Evolutionary conservation across 2,113 vertebrate genomes (phyloP), one percentile per base, ranked within the genome.

Genomic region (Pyxicephalus adspersus): DNA sequence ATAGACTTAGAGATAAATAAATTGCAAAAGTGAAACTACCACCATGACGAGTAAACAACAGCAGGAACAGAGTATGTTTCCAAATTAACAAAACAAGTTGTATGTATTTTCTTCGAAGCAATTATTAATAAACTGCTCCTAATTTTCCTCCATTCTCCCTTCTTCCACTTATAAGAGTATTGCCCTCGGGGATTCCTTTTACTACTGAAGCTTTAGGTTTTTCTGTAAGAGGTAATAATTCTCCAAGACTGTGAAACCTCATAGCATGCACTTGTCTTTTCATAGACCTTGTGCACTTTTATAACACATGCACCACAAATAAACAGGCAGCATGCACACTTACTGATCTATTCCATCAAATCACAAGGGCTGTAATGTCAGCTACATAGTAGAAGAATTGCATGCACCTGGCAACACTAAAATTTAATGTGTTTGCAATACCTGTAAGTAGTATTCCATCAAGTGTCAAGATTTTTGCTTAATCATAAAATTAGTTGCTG

Each of bases 281-380:
- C 65, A 45, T 11, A 45, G 64, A 79, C 67, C 52, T 66, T 52
- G 58, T 74, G 79, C 60, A 73, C 68, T 51, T 20, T 20, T 61
- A 13, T 57, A 51, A 29, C 65, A 70, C 78, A 81, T 81, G 79
- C 70, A 74, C 29, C 51, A 74, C 17, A 9, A 75, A 55, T 65
- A 25, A 55, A 73, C 58, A 73, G 70, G 50, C n/a, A 73, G 64
- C 80, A 82, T 75, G 80, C 80, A 19, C 50, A 82, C 63, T 78
- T 38, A 15, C 6, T 23, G 23, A 80, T 80, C 67, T 63, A 80
- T 2, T 17, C 34, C 22, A 25, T 29, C 29, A 64, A 13, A 66
- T 75, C 60, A 75, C 50, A 74, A 50, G 61, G 80, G 70, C 71
- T 74, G 70, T 75, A 81, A 81, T 25, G 71, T 60, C 26, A 74